These are phyloP conservation scores for Diachasma alloeum DNA, from an alignment of 1,140 invertebrate species.

Conservation along the genomic window DNA sequence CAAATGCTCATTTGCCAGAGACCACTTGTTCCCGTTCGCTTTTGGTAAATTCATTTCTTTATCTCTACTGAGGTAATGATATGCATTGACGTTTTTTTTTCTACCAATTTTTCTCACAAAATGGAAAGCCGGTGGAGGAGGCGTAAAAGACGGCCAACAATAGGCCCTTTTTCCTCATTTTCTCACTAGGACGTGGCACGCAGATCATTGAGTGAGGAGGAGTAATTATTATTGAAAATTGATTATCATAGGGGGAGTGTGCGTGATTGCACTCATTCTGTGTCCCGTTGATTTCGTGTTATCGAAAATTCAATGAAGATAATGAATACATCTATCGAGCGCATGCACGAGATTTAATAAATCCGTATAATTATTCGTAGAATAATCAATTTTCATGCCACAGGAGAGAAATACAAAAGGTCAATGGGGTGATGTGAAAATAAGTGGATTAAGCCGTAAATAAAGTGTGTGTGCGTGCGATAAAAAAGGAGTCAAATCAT, in stretches of 20 bases:
- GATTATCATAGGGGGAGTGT: neutral
- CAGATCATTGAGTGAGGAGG: neutral
- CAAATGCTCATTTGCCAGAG: neutral
- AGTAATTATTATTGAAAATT: conserved; percentile 1
- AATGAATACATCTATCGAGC: neutral
- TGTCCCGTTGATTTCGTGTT: neutral
- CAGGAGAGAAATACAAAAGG: neutral
- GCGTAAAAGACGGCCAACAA: conserved; percentile 24
- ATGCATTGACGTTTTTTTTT: neutral
- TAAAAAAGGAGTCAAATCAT: neutral
- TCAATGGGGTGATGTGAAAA: neutral
- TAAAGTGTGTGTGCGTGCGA: neutral
- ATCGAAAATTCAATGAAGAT: neutral
- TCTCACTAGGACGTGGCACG: neutral
- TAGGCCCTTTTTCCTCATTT: conserved; percentile 7
- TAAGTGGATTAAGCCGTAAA: neutral
- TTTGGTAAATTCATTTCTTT: neutral
- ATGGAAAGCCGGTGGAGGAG: neutral
- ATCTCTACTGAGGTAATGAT: neutral
- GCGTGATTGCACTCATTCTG: neutral
- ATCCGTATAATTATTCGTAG: neutral
- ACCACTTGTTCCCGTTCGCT: neutral
- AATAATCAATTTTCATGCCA: neutral
- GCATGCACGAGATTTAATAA: neutral
- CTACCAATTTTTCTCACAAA: neutral